Base-by-base conservation (phyloP, 1,140 invertebrate genomes). In the Drosophila fuyamai region DNA sequence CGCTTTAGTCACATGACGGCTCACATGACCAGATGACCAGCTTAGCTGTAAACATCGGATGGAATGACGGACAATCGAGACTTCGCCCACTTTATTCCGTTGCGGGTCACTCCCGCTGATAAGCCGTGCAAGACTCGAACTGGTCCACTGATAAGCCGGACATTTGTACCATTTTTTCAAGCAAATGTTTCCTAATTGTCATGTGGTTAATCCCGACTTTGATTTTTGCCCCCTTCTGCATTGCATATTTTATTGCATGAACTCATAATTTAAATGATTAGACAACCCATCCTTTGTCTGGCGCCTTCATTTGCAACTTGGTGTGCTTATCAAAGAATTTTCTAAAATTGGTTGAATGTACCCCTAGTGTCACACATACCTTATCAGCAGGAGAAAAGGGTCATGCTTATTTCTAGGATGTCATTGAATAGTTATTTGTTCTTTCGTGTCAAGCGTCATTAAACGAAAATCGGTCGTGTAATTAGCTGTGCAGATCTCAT, bases 1-100 rank as follows among this genome's bases (percentile, higher is more conserved):
- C 68, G 38, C 35, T 3, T 27, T 47, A 67, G 73, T 76, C 73
- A 76, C 73, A 76, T 76, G 73, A 41, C 48, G 18, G 55, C 73
- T 67, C 73, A 76, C 73, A 76, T 76, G 73, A 76, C 44, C 9
- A 54, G 32, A 16, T 29, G 5, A 23, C 36, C 13, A 16, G 59
- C 65, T 70, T 71, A 71, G 68, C 23, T 53, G 68, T 41, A 72
- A 72, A 72, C 65, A 70, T 58, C 53, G 60, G 55, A 16, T 44
- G 61, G 35, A 62, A 63, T 32, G 14, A 43, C 62, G 36, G 43
- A 62, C 60, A n/a, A 43, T 18, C 32, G 12, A 16, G 32, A n/a
- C 23, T 35, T 53, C 40, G 46, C 51, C 73, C 48, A 51, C 41
- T 76, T 58, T 58, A 35, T 56, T 35, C 53, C 50, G 41, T 29